Evolutionary conservation across 2,113 vertebrate species (phyloP).

Genomic region (Orycteropus afer): DNA sequence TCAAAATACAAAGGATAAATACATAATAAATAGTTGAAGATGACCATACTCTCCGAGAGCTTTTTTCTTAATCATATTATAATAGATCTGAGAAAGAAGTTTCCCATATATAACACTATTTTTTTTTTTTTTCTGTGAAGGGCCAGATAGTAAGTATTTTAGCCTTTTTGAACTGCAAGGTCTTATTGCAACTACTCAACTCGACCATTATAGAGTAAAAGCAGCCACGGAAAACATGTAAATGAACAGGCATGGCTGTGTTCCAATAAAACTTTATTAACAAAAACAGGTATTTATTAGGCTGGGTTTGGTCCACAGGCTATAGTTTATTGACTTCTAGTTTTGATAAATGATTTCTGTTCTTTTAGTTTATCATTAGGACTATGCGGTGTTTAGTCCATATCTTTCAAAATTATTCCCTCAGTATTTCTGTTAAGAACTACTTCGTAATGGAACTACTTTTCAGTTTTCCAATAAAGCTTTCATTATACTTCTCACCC

Average conservation of each 20-base stretch:
- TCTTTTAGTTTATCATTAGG: neutral
- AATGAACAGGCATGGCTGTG: neutral
- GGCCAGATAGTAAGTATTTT: neutral
- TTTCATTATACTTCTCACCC: slow-evolving; percentile 2
- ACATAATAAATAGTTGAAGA: slow-evolving; percentile 25
- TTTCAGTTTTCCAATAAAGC: neutral
- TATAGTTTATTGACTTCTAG: slow-evolving; percentile 32
- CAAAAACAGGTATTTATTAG: neutral
- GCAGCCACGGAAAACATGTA: neutral
- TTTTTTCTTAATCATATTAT: slow-evolving; percentile 15
- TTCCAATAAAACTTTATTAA: slow-evolving; percentile 23
- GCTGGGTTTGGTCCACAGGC: neutral
- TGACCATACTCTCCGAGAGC: neutral
- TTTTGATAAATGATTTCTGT: slow-evolving; percentile 45
- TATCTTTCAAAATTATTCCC: slow-evolving; percentile 15
- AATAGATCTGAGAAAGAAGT: neutral
- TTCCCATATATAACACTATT: neutral
- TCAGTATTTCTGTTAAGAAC: neutral
- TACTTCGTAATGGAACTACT: neutral
- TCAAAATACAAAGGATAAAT: neutral
- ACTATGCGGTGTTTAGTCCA: neutral
- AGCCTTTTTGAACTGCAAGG: neutral
- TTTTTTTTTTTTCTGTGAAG: slow-evolving; percentile 26
- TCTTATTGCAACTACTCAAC: neutral
- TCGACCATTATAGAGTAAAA: neutral